Conservation (phyloP, 1,140 invertebrate genomes). For the Vanessa tameamea region DNA sequence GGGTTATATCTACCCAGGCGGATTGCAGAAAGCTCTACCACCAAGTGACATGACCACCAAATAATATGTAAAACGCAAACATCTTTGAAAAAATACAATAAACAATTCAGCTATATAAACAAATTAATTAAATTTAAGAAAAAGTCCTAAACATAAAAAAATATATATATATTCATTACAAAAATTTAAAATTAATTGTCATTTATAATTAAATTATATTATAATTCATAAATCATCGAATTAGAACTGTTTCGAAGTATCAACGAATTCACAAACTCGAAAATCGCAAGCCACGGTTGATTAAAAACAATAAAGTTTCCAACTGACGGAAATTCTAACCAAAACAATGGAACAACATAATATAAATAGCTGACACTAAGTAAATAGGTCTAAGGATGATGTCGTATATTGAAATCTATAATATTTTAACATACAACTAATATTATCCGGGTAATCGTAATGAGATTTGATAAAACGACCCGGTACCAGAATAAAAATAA, state of each 20-base stretch:
- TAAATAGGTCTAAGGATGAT: slow-evolving; percentile 9
- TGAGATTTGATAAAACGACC: too few relatives aligned
- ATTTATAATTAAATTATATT: slow-evolving; percentile 4
- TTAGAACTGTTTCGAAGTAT: slow-evolving; percentile 7
- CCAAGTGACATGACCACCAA: too few relatives aligned
- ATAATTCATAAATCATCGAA: slow-evolving; percentile 20
- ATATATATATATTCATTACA: background rate
- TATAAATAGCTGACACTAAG: slow-evolving; percentile 28
- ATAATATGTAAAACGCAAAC: too few relatives aligned
- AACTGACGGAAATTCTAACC: slow-evolving; percentile 14
- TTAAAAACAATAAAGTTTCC: slow-evolving; percentile 20
- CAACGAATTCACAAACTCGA: slow-evolving; percentile 13
- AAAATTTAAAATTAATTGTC: background rate
- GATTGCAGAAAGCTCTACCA: too few relatives aligned
- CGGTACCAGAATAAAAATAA: too few relatives aligned
- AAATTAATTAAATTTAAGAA: too few relatives aligned
- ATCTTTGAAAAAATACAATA: too few relatives aligned
- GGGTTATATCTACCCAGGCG: too few relatives aligned
- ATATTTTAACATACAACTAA: background rate
- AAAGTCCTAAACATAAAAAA: background rate
- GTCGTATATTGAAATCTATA: background rate
- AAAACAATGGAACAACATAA: slow-evolving; percentile 26
- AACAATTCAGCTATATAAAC: too few relatives aligned
- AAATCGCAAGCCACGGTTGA: slow-evolving; percentile 12
- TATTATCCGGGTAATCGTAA: background rate